Evolutionary conservation across 2,888 invertebrate genomes (phyloP).

Genomic region (Ophion slaviceki): DNA sequence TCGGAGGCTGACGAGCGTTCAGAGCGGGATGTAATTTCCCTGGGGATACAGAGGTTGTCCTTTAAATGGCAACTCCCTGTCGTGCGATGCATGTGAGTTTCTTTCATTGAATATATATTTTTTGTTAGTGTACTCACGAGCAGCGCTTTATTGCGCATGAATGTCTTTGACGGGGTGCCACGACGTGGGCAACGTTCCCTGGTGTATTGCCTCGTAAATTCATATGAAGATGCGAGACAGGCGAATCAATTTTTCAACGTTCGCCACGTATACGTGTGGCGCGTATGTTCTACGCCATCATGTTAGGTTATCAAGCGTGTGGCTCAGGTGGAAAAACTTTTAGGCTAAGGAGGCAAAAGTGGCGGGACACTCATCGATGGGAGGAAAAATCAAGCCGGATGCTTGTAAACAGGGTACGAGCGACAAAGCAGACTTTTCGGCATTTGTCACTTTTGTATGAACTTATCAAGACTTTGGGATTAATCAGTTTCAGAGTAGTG

Average conservation of each 20-base stretch:
- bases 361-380: no score
- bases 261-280: background rate
- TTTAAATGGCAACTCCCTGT: constrained; percentile 38
- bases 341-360: background rate
- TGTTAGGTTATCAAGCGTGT: background rate
- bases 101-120: background rate
- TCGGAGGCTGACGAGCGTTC: background rate
- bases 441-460: background rate
- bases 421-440: no score
- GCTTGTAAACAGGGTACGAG: no score
- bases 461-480: background rate
- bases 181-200: constrained; percentile 23
- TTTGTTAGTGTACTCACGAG: background rate
- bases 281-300: constrained; percentile 4
- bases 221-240: constrained; percentile 38
- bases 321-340: no score
- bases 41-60: constrained; percentile 41
- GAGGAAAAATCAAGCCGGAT: no score
- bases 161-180: background rate
- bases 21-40: constrained; percentile 43
- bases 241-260: constrained; percentile 63
- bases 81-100: constrained; percentile 23
- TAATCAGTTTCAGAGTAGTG: background rate
- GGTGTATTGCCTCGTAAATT: constrained; percentile 38
- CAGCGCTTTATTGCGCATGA: background rate